Evolutionary conservation across 2,888 invertebrate species (phyloP).

Genomic region (Dryobotodes eremita): DNA sequence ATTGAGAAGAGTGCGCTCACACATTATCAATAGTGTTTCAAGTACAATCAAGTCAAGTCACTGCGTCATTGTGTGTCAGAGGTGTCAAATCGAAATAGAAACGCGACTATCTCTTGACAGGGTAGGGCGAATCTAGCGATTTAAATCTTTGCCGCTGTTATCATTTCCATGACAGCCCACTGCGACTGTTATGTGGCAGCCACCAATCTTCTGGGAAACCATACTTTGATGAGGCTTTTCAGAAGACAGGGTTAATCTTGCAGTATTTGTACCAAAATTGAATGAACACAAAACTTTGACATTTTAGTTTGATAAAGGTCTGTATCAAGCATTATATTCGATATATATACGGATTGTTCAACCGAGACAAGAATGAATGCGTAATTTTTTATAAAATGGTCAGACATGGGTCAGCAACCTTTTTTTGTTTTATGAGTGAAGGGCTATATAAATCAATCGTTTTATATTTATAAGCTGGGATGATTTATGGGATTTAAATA

Average conservation of each 20-base stretch:
- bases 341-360: slow-evolving; percentile 6
- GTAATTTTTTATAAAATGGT: slow-evolving; percentile 36
- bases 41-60: background rate
- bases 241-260: background rate
- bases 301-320: slow-evolving; percentile 17
- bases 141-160: no score
- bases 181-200: background rate
- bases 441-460: background rate
- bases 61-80: background rate
- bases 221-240: background rate
- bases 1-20: background rate
- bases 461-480: background rate
- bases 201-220: background rate
- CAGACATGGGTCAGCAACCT: slow-evolving; percentile 13
- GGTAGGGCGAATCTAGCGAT: no score
- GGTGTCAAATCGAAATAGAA: no score
- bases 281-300: slow-evolving; percentile 4
- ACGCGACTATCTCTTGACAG: no score
- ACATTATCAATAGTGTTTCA: background rate
- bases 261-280: background rate
- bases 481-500: slow-evolving; percentile 8
- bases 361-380: slow-evolving; percentile 26
- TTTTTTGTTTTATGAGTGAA: slow-evolving; percentile 26
- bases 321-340: background rate
- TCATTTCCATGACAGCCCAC: background rate